Conservation (phyloP, 1,140 invertebrate genomes). For the Heterodera carotae region DNA sequence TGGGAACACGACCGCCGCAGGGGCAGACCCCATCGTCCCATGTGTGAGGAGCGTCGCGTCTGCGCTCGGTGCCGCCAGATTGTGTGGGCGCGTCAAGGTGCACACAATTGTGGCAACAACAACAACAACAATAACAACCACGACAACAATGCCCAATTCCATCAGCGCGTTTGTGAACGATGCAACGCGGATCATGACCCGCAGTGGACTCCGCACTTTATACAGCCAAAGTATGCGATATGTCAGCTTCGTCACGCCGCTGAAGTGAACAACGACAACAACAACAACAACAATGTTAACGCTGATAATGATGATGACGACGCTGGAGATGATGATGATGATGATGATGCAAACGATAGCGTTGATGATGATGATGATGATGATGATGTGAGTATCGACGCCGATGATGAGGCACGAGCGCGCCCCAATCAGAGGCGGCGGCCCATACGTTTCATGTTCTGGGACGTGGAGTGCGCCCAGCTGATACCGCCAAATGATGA, state of each 20-base stretch:
- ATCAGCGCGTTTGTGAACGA: neutral
- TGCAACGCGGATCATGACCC: neutral
- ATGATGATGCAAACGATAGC: too few relatives aligned
- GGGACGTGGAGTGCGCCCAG: neutral
- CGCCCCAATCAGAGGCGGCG: too few relatives aligned
- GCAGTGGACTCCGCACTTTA: neutral
- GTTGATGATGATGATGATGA: neutral
- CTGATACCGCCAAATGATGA: too few relatives aligned
- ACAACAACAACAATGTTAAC: too few relatives aligned
- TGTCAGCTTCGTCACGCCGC: neutral
- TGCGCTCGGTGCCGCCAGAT: neutral
- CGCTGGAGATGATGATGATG: too few relatives aligned
- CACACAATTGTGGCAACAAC: neutral
- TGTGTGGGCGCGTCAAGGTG: neutral
- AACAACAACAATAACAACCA: neutral
- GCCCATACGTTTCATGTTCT: neutral
- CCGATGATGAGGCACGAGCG: neutral
- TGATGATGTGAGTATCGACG: neutral
- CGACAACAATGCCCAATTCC: neutral
- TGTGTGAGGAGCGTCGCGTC: conserved; percentile 3
- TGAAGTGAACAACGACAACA: neutral
- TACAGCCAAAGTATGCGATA: neutral
- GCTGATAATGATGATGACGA: too few relatives aligned
- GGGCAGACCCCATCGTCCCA: neutral
- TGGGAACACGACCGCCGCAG: neutral